Percentiles rank a stretch among this genome's conserved stretches.
Evolutionary conservation across 2,888 invertebrate genomes (phyloP).

Genomic region (Sisyra nigra): DNA sequence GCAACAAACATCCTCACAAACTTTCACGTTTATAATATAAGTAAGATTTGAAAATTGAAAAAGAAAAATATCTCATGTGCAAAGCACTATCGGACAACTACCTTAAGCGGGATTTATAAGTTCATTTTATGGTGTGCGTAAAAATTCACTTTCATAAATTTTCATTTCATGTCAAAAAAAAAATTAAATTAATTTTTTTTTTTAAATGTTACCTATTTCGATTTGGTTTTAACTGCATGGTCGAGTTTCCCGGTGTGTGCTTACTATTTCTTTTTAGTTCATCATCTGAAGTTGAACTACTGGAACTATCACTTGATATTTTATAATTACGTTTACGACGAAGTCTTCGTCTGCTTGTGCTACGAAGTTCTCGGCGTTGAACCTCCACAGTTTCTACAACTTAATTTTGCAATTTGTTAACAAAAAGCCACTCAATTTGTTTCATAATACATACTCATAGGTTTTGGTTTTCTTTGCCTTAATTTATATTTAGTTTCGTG

Average conservation of each 20-base stretch:
- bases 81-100: too few relatives aligned
- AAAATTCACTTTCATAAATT: too few relatives aligned
- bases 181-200: too few relatives aligned
- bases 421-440: constrained; percentile 11
- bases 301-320: neutral
- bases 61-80: too few relatives aligned
- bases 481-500: constrained; percentile 18
- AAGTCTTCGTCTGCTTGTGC: neutral
- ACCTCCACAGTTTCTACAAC: neutral
- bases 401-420: constrained; percentile 15
- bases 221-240: constrained; percentile 4
- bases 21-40: too few relatives aligned
- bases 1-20: too few relatives aligned
- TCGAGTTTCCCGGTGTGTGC: neutral
- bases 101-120: too few relatives aligned
- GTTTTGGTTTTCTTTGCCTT: constrained; percentile 8
- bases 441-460: neutral
- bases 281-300: neutral
- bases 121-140: too few relatives aligned
- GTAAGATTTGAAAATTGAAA: too few relatives aligned
- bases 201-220: constrained; percentile 5
- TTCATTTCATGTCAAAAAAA: too few relatives aligned
- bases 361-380: neutral
- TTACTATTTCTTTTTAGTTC: neutral
- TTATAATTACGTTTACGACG: neutral